Percentiles rank a stretch among this genome's conserved stretches.
Conservation (phyloP, 2,888 invertebrate genomes). For the Leucoma salicis region DNA sequence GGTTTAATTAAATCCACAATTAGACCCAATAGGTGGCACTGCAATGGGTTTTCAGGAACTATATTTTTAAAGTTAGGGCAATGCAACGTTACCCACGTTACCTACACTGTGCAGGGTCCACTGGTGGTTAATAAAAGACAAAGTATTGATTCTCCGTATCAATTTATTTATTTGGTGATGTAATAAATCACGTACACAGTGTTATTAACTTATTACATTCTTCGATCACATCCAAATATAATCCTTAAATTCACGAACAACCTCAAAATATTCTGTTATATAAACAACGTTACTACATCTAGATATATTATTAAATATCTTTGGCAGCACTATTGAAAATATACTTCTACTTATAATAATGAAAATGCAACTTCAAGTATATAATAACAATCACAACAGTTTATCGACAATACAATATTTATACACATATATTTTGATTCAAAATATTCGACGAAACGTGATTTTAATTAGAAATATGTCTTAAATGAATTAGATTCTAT, state of each 20-base stretch:
- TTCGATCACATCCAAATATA: conserved; percentile 73
- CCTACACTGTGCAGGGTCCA: too few species aligned
- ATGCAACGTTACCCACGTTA: too few species aligned
- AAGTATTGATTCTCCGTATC: conserved; percentile 42
- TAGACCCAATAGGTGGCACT: too few species aligned
- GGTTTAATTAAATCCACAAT: too few species aligned
- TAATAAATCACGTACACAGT: conserved; percentile 71
- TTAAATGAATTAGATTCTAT: conserved; percentile 54
- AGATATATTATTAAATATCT: conserved; percentile 73
- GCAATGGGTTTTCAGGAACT: too few species aligned
- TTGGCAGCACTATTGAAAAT: conserved; percentile 83
- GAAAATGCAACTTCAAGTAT: conserved; percentile 79
- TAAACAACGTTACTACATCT: conserved; percentile 77
- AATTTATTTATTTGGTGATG: conserved; percentile 68
- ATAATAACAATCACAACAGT: conserved; percentile 79
- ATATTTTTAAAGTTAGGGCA: too few species aligned
- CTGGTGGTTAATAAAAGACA: conserved; percentile 26
- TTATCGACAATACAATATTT: conserved; percentile 69
- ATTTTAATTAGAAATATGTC: conserved; percentile 44
- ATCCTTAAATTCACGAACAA: conserved; percentile 74
- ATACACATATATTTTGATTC: conserved; percentile 57
- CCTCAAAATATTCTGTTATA: conserved; percentile 74
- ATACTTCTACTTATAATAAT: conserved; percentile 76
- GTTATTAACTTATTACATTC: conserved; percentile 66
- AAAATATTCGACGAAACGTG: conserved; percentile 55